Evolutionary conservation across 2,888 invertebrate species (phyloP), one percentile per base, ranked within the genome.

Genomic region (Mesorhabditis sp.): DNA sequence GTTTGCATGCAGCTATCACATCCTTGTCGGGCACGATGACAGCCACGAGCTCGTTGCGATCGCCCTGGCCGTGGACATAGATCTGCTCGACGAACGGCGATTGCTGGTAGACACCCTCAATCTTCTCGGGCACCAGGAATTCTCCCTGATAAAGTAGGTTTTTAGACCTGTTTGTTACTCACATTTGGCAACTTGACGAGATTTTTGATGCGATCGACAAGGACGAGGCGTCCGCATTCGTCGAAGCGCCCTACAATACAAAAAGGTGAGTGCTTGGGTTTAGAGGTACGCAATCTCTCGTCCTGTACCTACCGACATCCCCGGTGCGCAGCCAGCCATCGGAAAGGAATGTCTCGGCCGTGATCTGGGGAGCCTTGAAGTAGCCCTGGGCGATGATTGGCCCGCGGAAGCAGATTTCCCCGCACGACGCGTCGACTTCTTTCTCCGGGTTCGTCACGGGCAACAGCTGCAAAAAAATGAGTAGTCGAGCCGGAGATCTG

Each of bases 51-150:
- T 93, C 93, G 70, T 94, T 94, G 91, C 93, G 84, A 74, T 96
- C 89, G 81, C 95, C 95, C 89, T 97, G 94, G 77, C 97, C 97
- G 86, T 97, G 92, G 5, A 97, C 94, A 88, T 93, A 97, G 66
- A 94, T 92, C 89, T 98, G 78, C 81, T 93, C 92, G 58, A 97
- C 93, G 87, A 92, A 95, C 86, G 92, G 92, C 88, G 95, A 94
- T 82, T 93, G 90, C 78, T 91, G 91, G 87, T 97, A 97, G 85
- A 94, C 92, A 87, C 92, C 94, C 88, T 98, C 97, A 82, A 98
- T 95, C 89, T 96, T 96, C 88, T 98, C 97, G 75, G 97, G 96
- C 83, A 97, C 95, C 86, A 98, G 94, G 87, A 97, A 97, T 88
- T 97, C 97, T 76, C 97, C 97, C 80, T 95, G 94, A 68, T 78